A percentile compares a stretch with the other conserved stretches of the same genome.
These are phyloP conservation scores for Boloria euphrosyne DNA, from an alignment of 2,888 invertebrate species.

Conservation along the genomic window DNA sequence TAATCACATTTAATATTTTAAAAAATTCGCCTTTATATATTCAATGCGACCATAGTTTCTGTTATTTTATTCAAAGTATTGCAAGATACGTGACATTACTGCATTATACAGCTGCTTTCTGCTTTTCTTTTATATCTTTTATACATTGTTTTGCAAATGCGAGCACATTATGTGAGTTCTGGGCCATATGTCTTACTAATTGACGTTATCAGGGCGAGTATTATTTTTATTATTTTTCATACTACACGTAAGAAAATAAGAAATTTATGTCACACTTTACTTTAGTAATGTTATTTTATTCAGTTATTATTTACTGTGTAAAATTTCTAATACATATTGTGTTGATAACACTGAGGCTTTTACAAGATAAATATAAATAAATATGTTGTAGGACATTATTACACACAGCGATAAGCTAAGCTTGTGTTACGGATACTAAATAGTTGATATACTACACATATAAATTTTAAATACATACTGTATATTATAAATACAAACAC, in stretches of 20 bases:
- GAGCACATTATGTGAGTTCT: slow-evolving; percentile 13
- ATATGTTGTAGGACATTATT: too few species aligned
- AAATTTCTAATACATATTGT: not conserved
- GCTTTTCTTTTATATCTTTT: slow-evolving; percentile 11
- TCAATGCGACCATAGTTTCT: too few species aligned
- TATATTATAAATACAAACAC: too few species aligned
- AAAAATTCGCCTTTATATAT: too few species aligned
- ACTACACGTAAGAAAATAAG: slow-evolving; percentile 5
- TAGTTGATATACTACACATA: too few species aligned
- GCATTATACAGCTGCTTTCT: not conserved
- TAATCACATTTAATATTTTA: too few species aligned
- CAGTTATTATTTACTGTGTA: not conserved
- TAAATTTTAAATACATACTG: too few species aligned
- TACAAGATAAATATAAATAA: too few species aligned
- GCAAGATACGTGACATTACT: not conserved
- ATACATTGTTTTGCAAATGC: slow-evolving; percentile 17
- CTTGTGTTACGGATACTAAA: too few species aligned
- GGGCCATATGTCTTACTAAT: slow-evolving; percentile 12
- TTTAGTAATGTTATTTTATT: slow-evolving; percentile 5
- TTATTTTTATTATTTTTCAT: slow-evolving; percentile 18
- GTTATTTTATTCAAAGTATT: not conserved
- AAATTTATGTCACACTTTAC: slow-evolving; percentile 5
- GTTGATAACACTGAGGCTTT: too few species aligned
- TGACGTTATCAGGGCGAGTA: slow-evolving; percentile 12
- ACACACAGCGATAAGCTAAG: too few species aligned